phyloP scores from a whole-genome alignment of 2,888 invertebrate genomes.

The Drosophila neotestacea region DNA sequence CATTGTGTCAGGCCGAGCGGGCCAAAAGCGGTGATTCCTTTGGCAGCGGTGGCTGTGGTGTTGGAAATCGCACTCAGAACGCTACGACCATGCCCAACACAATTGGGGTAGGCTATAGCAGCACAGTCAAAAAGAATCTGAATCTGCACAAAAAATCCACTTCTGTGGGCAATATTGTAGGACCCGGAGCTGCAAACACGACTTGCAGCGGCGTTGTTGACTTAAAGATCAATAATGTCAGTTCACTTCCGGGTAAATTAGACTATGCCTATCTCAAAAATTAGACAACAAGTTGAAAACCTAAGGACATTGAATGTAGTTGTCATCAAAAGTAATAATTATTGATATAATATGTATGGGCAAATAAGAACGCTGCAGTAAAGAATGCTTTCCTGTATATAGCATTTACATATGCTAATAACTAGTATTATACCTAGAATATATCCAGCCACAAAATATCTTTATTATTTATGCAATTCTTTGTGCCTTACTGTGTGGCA shows the following conservation, averaged over 20 bases:
- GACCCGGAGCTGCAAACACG: conserved; percentile 71
- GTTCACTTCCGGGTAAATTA: conserved; percentile 87
- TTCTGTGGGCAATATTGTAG: conserved; percentile 83
- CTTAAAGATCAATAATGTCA: conserved; percentile 87
- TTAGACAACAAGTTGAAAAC: not conserved
- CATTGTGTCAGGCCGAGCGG: conserved; percentile 86
- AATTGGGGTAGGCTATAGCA: conserved; percentile 64
- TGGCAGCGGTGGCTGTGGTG: conserved; percentile 31
- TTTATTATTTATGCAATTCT: too few relatives aligned
- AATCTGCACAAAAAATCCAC: conserved; percentile 84
- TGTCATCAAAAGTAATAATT: not conserved
- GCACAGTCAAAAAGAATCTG: conserved; percentile 74
- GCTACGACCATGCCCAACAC: conserved; percentile 15
- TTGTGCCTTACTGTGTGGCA: not conserved
- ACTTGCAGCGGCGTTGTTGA: conserved; percentile 56
- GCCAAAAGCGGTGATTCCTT: conserved; percentile 70
- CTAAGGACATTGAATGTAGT: not conserved
- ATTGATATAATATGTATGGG: not conserved
- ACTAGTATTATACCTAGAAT: too few relatives aligned
- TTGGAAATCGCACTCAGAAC: conserved; percentile 22
- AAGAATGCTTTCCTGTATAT: not conserved
- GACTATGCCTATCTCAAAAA: not conserved
- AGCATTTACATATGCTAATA: not conserved
- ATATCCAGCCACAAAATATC: too few relatives aligned
- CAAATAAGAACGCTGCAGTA: not conserved